phyloP scores from a whole-genome alignment of 2,797 vertebrate species.

The Chiloscyllium punctatum region DNA sequence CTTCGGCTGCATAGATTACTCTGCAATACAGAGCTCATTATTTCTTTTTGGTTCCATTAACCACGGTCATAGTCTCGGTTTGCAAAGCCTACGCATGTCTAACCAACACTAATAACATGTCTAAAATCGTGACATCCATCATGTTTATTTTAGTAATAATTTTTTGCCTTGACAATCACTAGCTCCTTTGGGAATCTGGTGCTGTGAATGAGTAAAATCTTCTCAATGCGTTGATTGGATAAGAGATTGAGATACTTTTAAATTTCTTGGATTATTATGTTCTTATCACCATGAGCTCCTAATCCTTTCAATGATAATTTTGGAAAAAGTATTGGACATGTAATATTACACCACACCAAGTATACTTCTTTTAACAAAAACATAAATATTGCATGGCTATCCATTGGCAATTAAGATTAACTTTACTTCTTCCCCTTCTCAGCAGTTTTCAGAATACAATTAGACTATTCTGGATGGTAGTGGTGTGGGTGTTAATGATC shows the following conservation, averaged over 20 bases:
- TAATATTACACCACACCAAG: too few species aligned
- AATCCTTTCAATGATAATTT: neutral
- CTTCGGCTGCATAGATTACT: slow-evolving; percentile 46
- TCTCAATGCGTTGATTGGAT: neutral
- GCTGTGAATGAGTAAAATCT: neutral
- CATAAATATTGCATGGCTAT: neutral
- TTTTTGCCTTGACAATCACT: neutral
- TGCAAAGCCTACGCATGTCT: slow-evolving; percentile 24
- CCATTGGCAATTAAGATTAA: neutral
- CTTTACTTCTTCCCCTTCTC: neutral
- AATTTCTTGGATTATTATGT: neutral
- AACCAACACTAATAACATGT: slow-evolving; percentile 12
- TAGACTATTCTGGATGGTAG: neutral
- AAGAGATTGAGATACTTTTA: neutral
- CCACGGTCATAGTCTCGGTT: slow-evolving; percentile 21
- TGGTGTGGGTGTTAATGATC: neutral
- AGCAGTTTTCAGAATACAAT: neutral
- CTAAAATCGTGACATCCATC: neutral
- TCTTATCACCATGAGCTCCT: neutral
- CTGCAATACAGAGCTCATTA: slow-evolving; percentile 47
- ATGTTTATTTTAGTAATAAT: slow-evolving; percentile 29
- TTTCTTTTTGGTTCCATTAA: slow-evolving; percentile 48
- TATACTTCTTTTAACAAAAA: neutral
- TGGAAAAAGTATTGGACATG: neutral
- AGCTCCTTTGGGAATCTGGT: neutral